Percentiles rank a stretch among this genome's conserved stretches.
Conservation (phyloP, 2,888 invertebrate genomes). For the Adelphocoris suturalis region DNA sequence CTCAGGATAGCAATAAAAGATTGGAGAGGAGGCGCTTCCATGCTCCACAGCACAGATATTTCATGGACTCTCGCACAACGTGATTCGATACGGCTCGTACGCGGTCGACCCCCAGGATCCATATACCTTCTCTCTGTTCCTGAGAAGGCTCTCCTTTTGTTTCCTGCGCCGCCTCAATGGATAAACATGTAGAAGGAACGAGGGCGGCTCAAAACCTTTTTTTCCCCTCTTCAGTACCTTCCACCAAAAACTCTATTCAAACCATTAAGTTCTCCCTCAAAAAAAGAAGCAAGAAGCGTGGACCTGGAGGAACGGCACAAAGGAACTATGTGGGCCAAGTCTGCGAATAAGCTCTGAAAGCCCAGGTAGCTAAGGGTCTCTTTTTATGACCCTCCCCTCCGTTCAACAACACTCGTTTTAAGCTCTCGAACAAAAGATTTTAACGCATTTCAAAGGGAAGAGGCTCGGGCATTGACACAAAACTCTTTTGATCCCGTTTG, state of each 20-base stretch:
- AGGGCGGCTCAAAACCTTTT: not conserved
- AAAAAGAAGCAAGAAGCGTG: not conserved
- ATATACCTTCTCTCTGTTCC: not conserved
- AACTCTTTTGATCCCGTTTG: not conserved
- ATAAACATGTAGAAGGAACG: slow-evolving; percentile 3
- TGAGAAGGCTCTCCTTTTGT: slow-evolving; percentile 2
- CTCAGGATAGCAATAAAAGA: too few relatives aligned
- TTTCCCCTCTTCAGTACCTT: not conserved
- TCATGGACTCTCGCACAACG: slow-evolving; percentile 13
- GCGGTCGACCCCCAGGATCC: slow-evolving; percentile 20
- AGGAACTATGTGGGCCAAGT: slow-evolving; percentile 28
- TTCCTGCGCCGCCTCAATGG: slow-evolving; percentile 9
- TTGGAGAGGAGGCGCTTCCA: not conserved
- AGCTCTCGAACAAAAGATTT: slow-evolving; percentile 23
- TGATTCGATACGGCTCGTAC: not conserved
- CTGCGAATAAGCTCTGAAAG: slow-evolving; percentile 9
- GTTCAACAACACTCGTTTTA: not conserved
- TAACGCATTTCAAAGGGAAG: slow-evolving; percentile 2
- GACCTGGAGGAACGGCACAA: slow-evolving; percentile 14
- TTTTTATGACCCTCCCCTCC: slow-evolving; percentile 5
- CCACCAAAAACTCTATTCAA: not conserved
- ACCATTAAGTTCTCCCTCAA: not conserved
- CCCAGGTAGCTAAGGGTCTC: not conserved
- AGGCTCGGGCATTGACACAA: slow-evolving; percentile 1
- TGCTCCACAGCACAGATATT: slow-evolving; percentile 32